phyloP scores from a whole-genome alignment of 2,797 vertebrate genomes.

The Choloepus didactylus region DNA sequence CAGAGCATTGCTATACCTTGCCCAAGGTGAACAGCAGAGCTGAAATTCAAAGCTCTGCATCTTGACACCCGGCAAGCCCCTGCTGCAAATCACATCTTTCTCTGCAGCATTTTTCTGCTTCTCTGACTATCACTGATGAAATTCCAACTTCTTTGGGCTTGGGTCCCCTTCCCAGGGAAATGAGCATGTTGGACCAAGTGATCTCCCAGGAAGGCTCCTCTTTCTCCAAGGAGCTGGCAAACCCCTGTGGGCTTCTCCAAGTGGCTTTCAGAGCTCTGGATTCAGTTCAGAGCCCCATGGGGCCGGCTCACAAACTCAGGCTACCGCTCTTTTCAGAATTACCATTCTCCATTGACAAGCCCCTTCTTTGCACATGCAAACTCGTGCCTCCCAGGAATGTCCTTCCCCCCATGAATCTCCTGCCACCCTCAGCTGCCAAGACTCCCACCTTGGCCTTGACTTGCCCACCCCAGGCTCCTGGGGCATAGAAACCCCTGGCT shows the following conservation, averaged over 20 bases:
- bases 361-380: background rate
- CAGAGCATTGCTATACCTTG: background rate
- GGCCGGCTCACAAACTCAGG: background rate
- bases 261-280: too few species aligned
- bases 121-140: background rate
- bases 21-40: background rate
- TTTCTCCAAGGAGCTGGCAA: background rate
- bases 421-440: background rate
- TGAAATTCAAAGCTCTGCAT: background rate
- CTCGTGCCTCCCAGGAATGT: too few species aligned
- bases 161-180: background rate
- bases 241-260: too few species aligned
- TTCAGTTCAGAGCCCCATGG: background rate
- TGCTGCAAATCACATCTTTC: rapidly evolving
- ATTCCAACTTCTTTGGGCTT: too few species aligned
- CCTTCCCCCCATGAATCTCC: background rate
- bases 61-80: background rate
- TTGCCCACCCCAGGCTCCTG: conserved; percentile 10
- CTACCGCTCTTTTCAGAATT: background rate
- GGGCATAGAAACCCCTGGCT: conserved; percentile 54
- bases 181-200: background rate
- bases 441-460: background rate
- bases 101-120: background rate
- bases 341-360: background rate
- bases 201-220: background rate